These are phyloP conservation scores for Coenonympha glycerion DNA, from an alignment of 2,888 invertebrate species.

Conservation along the genomic window DNA sequence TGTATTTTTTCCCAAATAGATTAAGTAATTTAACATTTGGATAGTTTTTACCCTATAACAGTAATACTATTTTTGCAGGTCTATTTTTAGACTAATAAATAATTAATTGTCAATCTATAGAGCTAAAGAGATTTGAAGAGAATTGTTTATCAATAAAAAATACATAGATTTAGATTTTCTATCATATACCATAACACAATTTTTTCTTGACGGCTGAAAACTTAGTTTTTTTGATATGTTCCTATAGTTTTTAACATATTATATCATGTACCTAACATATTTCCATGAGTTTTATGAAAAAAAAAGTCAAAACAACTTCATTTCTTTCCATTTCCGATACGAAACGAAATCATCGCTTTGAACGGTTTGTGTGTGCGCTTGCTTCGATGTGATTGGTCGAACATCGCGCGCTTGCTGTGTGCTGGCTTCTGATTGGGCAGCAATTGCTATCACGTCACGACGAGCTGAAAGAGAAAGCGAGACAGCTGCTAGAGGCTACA, in stretches of 20 bases:
- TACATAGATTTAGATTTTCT: too few relatives aligned
- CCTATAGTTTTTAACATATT: not conserved
- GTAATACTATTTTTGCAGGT: too few relatives aligned
- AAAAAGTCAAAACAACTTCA: not conserved
- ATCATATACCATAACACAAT: too few relatives aligned
- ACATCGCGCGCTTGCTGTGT: constrained; percentile 19
- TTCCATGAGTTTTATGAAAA: constrained; percentile 16
- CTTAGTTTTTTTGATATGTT: not conserved
- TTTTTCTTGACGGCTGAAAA: too few relatives aligned
- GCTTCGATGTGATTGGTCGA: constrained; percentile 16
- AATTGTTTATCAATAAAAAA: too few relatives aligned
- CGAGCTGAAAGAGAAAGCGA: constrained; percentile 88
- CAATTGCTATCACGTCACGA: constrained; percentile 86
- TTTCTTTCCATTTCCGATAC: constrained; percentile 42
- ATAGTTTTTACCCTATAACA: too few relatives aligned
- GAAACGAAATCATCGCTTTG: constrained; percentile 50
- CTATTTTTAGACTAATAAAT: too few relatives aligned
- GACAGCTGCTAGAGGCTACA: constrained; percentile 87
- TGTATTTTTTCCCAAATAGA: too few relatives aligned
- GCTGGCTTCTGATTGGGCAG: constrained; percentile 55
- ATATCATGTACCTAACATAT: not conserved
- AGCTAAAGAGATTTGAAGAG: too few relatives aligned
- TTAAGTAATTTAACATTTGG: too few relatives aligned
- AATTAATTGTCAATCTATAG: too few relatives aligned
- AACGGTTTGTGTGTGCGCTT: constrained; percentile 41